Conservation (phyloP, 2,888 invertebrate genomes). For the Drosophila falleni region DNA sequence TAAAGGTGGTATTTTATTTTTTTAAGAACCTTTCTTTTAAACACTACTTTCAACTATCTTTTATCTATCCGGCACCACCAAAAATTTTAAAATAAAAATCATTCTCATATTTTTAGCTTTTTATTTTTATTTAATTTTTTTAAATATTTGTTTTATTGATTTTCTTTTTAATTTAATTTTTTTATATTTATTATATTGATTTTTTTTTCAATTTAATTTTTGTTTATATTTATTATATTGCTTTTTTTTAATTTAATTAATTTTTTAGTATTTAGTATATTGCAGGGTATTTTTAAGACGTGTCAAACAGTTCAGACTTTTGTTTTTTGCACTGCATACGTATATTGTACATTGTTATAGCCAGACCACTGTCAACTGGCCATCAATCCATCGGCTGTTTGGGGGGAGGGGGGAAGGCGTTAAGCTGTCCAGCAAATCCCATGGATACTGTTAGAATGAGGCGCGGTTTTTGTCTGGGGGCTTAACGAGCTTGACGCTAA, state of each 20-base stretch:
- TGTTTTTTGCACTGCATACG: constrained; percentile 23
- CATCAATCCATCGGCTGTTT: constrained; percentile 70
- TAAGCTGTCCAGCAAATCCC: constrained; percentile 68
- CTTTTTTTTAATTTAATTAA: background rate
- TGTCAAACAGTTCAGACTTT: background rate
- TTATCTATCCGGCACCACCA: too few species aligned
- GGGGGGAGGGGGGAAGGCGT: constrained; percentile 43
- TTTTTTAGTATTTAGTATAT: background rate
- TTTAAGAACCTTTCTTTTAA: background rate
- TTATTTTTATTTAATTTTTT: too few species aligned
- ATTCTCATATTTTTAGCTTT: too few species aligned
- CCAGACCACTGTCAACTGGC: constrained; percentile 69
- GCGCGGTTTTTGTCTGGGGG: constrained; percentile 60
- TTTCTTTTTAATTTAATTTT: background rate
- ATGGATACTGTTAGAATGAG: constrained; percentile 57
- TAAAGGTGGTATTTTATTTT: background rate
- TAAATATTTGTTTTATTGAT: too few species aligned
- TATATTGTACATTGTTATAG: constrained; percentile 58
- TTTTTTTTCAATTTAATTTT: too few species aligned
- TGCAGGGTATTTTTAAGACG: constrained; percentile 5
- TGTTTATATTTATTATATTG: too few species aligned
- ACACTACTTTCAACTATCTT: background rate
- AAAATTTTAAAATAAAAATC: too few species aligned
- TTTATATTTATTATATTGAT: background rate
- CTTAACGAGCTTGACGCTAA: constrained; percentile 68